Evolutionary conservation across 1,140 invertebrate species (phyloP).

Genomic region (Drepana arcuata): DNA sequence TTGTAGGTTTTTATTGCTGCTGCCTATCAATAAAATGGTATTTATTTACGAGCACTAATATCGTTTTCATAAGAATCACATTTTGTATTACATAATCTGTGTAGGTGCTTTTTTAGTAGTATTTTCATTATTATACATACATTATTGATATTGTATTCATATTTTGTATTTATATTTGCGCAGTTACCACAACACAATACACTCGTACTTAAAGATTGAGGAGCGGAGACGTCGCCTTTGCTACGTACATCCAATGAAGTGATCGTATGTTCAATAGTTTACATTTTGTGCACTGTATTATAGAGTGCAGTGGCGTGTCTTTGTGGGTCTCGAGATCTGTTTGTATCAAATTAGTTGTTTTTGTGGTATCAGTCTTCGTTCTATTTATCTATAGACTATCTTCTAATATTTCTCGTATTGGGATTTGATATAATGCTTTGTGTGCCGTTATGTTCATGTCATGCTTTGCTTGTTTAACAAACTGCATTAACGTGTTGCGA

Average conservation of each 20-base stretch:
- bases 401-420: too few relatives aligned
- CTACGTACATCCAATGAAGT: slow-evolving; percentile 46
- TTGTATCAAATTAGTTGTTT: slow-evolving; percentile 9
- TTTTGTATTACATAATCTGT: too few relatives aligned
- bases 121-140: slow-evolving; percentile 5
- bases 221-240: slow-evolving; percentile 45
- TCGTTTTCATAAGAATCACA: too few relatives aligned
- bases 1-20: too few relatives aligned
- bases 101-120: background rate
- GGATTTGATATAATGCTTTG: too few relatives aligned
- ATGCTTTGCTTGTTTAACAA: slow-evolving; percentile 44
- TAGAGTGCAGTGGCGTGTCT: slow-evolving; percentile 23
- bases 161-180: slow-evolving; percentile 43
- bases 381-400: too few relatives aligned
- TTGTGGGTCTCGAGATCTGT: slow-evolving; percentile 6
- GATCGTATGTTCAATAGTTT: slow-evolving; percentile 51
- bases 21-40: too few relatives aligned
- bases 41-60: too few relatives aligned
- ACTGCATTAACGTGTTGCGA: slow-evolving; percentile 52
- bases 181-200: slow-evolving; percentile 66
- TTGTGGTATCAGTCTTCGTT: slow-evolving; percentile 1
- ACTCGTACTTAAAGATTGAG: slow-evolving; percentile 64
- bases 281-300: slow-evolving; percentile 49
- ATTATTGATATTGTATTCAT: slow-evolving; percentile 9
- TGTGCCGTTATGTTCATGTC: slow-evolving; percentile 11